These are phyloP conservation scores for Periophthalmodon schlosseri DNA, from an alignment of 2,113 vertebrate species.

Conservation along the genomic window DNA sequence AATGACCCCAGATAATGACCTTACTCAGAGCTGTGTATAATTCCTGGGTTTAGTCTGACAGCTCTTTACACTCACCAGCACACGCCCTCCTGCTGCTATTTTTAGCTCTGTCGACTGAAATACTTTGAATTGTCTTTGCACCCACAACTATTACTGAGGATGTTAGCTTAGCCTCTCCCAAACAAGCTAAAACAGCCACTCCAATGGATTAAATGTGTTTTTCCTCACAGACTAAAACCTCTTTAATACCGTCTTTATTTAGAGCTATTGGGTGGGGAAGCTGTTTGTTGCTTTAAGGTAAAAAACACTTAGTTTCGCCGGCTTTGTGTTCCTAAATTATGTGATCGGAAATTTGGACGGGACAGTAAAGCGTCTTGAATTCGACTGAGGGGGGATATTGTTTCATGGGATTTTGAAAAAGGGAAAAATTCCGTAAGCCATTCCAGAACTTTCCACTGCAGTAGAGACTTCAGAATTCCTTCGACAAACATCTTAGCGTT, in stretches of 20 bases:
- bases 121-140: conserved; percentile 66
- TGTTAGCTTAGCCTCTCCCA: conserved; percentile 46
- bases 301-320: conserved; percentile 25
- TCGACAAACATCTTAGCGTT: conserved; percentile 57
- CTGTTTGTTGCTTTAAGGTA: conserved; percentile 29
- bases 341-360: conserved; percentile 51
- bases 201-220: conserved; percentile 3
- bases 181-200: conserved; percentile 7
- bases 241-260: conserved; percentile 11
- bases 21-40: conserved; percentile 43
- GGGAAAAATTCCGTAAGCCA: conserved; percentile 57
- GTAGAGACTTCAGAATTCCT: conserved; percentile 43
- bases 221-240: conserved; percentile 17
- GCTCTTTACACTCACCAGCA: conserved; percentile 52
- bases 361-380: conserved; percentile 11
- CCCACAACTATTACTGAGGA: conserved; percentile 43
- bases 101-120: conserved; percentile 59
- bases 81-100: conserved; percentile 71
- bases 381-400: conserved; percentile 22
- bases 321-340: conserved; percentile 6
- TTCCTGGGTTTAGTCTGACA: conserved; percentile 60
- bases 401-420: conserved; percentile 49
- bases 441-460: conserved; percentile 61
- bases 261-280: conserved; percentile 19
- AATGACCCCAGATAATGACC: conserved; percentile 16